Percentiles rank a stretch among this genome's conserved stretches.
phyloP scores from a whole-genome alignment of 2,113 vertebrate species.

The Acrocephalus kingi region DNA sequence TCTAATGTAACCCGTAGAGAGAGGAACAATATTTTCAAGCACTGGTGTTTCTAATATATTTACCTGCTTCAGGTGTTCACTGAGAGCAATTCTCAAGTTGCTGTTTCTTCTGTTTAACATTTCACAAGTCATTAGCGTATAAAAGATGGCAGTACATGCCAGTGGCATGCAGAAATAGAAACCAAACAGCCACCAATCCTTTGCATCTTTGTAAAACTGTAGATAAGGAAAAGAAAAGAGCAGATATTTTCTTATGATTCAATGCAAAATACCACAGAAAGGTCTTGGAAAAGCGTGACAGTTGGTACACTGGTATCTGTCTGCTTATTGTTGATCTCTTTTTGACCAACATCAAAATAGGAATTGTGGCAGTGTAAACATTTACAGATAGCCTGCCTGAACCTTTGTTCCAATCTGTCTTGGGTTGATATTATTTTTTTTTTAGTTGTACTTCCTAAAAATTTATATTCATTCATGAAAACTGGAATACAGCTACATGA shows the following conservation, averaged over 20 bases:
- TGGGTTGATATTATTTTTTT: not conserved
- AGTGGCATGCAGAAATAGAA: constrained; percentile 96
- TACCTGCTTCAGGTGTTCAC: constrained; percentile 98
- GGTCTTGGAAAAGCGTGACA: not conserved
- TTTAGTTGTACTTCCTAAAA: not conserved
- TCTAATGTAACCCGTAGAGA: not conserved
- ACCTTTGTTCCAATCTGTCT: not conserved
- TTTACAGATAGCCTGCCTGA: not conserved
- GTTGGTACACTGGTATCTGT: not conserved
- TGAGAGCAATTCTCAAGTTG: constrained; percentile 92
- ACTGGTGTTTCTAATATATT: not conserved
- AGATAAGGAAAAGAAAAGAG: not conserved
- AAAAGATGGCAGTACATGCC: constrained; percentile 90
- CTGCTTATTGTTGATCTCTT: not conserved
- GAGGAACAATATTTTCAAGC: not conserved
- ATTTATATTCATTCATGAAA: not conserved
- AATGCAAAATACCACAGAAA: not conserved
- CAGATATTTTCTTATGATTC: not conserved
- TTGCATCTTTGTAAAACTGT: constrained; percentile 85
- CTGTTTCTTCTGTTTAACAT: constrained; percentile 96
- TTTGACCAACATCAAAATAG: not conserved
- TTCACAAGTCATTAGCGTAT: constrained; percentile 94
- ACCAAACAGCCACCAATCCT: constrained; percentile 98
- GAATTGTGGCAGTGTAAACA: not conserved
- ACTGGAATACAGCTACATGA: not conserved